These are phyloP conservation scores for Notocelia uddmanniana DNA, from an alignment of 2,888 invertebrate species.

Conservation along the genomic window DNA sequence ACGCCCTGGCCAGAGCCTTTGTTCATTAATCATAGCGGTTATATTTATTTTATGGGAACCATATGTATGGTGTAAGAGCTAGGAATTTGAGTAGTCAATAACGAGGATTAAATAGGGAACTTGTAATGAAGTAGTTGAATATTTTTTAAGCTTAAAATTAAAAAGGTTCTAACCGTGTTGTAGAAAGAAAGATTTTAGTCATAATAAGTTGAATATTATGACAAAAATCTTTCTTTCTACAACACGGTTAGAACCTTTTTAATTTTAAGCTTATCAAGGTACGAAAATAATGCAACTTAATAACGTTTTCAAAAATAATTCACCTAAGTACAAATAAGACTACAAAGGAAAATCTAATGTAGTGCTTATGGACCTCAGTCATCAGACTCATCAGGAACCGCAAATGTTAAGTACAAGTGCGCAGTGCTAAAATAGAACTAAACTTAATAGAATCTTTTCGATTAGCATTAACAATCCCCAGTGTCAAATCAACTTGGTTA, in stretches of 20 bases:
- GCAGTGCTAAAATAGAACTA: neutral
- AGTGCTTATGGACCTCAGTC: neutral
- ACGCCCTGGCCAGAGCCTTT: too few relatives aligned
- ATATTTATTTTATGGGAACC: neutral
- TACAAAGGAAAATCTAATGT: neutral
- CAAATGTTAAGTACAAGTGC: too few relatives aligned
- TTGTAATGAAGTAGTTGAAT: neutral
- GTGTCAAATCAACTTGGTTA: neutral
- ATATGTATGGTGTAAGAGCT: neutral
- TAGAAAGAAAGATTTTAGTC: neutral
- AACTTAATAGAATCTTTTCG: neutral
- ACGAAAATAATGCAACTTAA: too few relatives aligned
- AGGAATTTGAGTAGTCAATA: neutral
- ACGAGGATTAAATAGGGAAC: neutral
- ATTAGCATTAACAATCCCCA: neutral
- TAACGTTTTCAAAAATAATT: too few relatives aligned
- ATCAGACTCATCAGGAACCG: neutral
- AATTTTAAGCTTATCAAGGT: too few relatives aligned
- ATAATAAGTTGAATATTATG: too few relatives aligned
- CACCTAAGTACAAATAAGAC: neutral
- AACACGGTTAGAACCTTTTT: neutral
- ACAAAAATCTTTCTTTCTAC: neutral
- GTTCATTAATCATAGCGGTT: neutral
- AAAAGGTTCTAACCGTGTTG: neutral
- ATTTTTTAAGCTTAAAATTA: too few relatives aligned